Evolutionary conservation across 2,888 invertebrate genomes (phyloP).

Genomic region (Epiblema foenella): DNA sequence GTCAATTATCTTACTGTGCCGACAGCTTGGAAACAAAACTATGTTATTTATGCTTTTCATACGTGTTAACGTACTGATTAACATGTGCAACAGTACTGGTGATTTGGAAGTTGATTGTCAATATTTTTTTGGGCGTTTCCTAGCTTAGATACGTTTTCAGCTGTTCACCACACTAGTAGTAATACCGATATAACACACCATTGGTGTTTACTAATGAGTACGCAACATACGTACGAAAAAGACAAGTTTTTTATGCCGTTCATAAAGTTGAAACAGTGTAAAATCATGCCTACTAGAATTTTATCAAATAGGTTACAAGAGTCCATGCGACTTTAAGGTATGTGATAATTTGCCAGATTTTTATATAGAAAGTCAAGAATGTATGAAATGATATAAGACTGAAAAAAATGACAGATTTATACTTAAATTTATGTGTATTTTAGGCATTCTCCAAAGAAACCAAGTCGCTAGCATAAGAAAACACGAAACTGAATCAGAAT

Average conservation of each 20-base stretch:
- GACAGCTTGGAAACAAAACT: not conserved
- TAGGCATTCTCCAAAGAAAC: not conserved
- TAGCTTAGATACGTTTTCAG: not conserved
- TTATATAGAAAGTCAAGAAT: not conserved
- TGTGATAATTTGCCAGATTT: constrained; percentile 13
- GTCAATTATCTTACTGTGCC: not conserved
- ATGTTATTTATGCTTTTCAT: no score
- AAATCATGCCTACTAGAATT: not conserved
- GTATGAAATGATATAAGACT: constrained; percentile 18
- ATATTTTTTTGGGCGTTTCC: not conserved
- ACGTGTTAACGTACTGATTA: no score
- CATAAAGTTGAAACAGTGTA: not conserved
- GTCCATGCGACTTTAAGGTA: not conserved
- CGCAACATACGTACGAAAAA: not conserved
- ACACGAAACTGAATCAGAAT: not conserved
- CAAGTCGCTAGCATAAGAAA: not conserved
- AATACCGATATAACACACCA: not conserved
- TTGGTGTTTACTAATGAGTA: not conserved
- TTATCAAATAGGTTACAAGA: not conserved
- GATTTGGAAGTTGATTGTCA: not conserved
- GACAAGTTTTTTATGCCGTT: not conserved
- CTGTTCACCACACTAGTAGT: not conserved
- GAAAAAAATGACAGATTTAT: constrained; percentile 13
- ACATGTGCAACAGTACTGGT: no score
- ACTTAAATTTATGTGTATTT: not conserved